Base-by-base conservation (phyloP, 64 coral and sea anemone genomes). In the Pocillopora damicornis region DNA sequence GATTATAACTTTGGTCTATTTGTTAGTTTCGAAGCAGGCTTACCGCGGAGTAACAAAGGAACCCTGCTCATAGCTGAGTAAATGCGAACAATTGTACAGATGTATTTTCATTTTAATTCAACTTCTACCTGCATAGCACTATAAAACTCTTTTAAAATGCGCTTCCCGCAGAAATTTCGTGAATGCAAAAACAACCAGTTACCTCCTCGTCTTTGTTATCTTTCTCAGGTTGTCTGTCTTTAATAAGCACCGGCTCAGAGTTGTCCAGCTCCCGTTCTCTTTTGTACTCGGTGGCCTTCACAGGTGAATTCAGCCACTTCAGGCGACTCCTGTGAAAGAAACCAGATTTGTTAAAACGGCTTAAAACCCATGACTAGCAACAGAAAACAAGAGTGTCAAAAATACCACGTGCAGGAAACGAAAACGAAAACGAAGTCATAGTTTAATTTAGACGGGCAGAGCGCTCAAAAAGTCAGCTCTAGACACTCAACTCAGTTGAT, bases 241-340 rank as follows among this genome's bases (percentile, higher is more conserved):
- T 90, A 61, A 72, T 63, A 51, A 90, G 71, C 10, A 64, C 72
- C 22, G 78, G 38, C 73, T 90, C 88, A 62, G 81, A 75, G 20
- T 86, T 86, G 37, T 86, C 82, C 34, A 91, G 75, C 26, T 87
- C 84, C 38, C 81, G 82, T 38, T 91, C 90, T 36, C 51, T 35
- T 20, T 61, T 86, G 83, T 91, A 91, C 74, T 86, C 76, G 20
- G 90, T 91, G 37, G 81, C 75, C 62, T 91, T 91, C 20, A 91
- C 64, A 10, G 90, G 90, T 45, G 83, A 60, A 35, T 91, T 91
- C 15, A 91, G 69, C 90, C 90, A 91, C 65, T 87, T 91, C 0
- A 91, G 74, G 13, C 84, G 83, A 57, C 74, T 91, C 76, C 90
- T 91, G 56, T 35, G 67, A 59, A 37, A 37, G 10, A n/a, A 60